Percentiles rank a stretch among this genome's conserved stretches.
These are phyloP conservation scores for Acrossocheilus wenchowensis DNA, from an alignment of 2,797 vertebrate species.

Conservation along the genomic window DNA sequence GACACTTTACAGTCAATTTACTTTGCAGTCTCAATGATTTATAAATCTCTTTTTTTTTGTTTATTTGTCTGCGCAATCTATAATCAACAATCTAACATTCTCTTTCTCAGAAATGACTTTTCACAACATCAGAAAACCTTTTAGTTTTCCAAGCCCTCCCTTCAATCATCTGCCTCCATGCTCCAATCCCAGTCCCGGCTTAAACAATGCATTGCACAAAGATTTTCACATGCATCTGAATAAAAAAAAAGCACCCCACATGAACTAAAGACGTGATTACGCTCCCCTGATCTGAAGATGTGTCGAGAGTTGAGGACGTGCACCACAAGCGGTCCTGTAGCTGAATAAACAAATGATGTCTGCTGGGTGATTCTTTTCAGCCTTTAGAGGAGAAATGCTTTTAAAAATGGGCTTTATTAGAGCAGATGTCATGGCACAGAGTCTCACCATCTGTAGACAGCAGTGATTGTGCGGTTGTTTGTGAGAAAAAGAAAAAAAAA, in stretches of 20 bases:
- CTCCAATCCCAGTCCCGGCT: background rate
- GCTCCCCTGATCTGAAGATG: background rate
- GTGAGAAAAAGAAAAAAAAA: background rate
- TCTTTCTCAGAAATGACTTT: background rate
- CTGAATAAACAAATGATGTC: conserved; percentile 30
- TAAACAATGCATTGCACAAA: background rate
- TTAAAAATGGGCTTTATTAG: conserved; percentile 50
- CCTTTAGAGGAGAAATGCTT: conserved; percentile 29
- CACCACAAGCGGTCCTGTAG: background rate
- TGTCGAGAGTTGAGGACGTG: background rate
- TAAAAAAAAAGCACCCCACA: background rate
- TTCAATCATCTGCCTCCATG: background rate
- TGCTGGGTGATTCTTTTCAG: conserved; percentile 33
- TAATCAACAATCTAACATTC: background rate
- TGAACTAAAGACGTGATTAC: background rate
- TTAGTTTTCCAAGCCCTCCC: background rate
- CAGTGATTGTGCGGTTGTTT: conserved; percentile 18
- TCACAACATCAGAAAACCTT: background rate
- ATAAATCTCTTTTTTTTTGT: background rate
- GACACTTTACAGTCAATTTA: conserved; percentile 3
- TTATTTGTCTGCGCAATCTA: background rate
- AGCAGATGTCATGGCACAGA: conserved; percentile 53
- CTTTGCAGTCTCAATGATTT: background rate
- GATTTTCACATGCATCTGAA: background rate
- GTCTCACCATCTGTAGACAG: conserved; percentile 36